These are phyloP conservation scores for Cheiracanthium punctorium DNA, from an alignment of 2,888 invertebrate species.

Conservation along the genomic window DNA sequence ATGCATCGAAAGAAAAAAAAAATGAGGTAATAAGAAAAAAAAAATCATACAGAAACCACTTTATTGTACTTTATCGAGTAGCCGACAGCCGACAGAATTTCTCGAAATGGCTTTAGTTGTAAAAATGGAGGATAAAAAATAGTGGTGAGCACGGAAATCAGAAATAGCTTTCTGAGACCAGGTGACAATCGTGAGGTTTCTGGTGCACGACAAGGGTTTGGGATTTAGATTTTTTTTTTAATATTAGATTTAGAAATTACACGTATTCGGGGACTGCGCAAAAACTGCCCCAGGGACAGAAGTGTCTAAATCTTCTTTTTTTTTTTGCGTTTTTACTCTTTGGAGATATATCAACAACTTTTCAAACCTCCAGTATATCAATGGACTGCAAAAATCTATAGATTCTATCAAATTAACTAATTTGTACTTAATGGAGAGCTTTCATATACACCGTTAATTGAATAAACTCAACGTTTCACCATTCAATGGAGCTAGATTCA, in stretches of 20 bases:
- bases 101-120: constrained; percentile 23
- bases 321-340: too few relatives aligned
- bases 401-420: too few relatives aligned
- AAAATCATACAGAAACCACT: constrained; percentile 24
- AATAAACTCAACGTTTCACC: too few relatives aligned
- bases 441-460: too few relatives aligned
- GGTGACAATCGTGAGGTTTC: constrained; percentile 37
- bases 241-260: too few relatives aligned
- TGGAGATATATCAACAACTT: too few relatives aligned
- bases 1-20: neutral
- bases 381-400: too few relatives aligned
- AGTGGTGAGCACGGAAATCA: neutral
- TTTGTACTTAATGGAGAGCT: too few relatives aligned
- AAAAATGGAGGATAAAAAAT: constrained; percentile 13
- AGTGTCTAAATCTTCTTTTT: too few relatives aligned
- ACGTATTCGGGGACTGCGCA: neutral
- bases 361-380: too few relatives aligned
- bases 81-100: constrained; percentile 45
- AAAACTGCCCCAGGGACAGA: neutral
- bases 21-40: constrained; percentile 24
- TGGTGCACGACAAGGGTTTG: constrained; percentile 6
- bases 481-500: too few relatives aligned
- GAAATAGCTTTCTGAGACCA: constrained; percentile 19
- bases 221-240: too few relatives aligned
- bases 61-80: constrained; percentile 40